Evolutionary conservation across 1,140 invertebrate genomes (phyloP), one percentile per base, ranked within the genome.

Genomic region (Chelonus insularis): DNA sequence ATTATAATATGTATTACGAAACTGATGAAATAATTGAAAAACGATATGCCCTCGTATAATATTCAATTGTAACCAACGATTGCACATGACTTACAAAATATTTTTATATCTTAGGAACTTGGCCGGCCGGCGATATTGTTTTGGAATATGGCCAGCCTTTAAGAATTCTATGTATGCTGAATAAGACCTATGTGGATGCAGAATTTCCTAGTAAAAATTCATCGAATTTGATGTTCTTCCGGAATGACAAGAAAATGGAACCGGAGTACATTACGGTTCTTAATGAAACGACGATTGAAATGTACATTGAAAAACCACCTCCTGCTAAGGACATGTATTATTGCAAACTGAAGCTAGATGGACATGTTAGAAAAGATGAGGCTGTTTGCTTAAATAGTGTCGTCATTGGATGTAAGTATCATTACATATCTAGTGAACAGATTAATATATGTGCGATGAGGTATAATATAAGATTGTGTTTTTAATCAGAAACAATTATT

Each of bases 331-430:
- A 73, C 32, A 77, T 79, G 68, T 81, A 81, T 58, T 75, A 77
- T 51, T 86, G 84, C 65, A 77, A 77, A 63, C 69, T 84, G 18
- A 73, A 52, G 60, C 32, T 70, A 12, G 55, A 66, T 12, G 43
- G 62, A 43, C 7, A 63, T 5, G 48, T 69, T 20, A 63, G 65
- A 25, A 70, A 72, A 58, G 43, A 66, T 16, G 70, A 69, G 62
- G 68, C 70, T 34, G 80, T 85, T 25, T 85, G 84, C 70, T 67
- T 84, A 3, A 86, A 85, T 66, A 78, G 76, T 65, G 83, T 85
- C 62, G 67, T 72, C 43, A 73, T 86, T 60, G 84, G 84, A 72
- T 79, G 83, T 84, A 74, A 84, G 83, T 81, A 55, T 20, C 52
- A 16, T 21, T 36, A 34, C 45, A n/a, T 25, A 29, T n/a, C 32